Percentiles rank a stretch among this genome's conserved stretches.
phyloP scores from a whole-genome alignment of 2,888 invertebrate species.

The Pseudeuparius sepicola region DNA sequence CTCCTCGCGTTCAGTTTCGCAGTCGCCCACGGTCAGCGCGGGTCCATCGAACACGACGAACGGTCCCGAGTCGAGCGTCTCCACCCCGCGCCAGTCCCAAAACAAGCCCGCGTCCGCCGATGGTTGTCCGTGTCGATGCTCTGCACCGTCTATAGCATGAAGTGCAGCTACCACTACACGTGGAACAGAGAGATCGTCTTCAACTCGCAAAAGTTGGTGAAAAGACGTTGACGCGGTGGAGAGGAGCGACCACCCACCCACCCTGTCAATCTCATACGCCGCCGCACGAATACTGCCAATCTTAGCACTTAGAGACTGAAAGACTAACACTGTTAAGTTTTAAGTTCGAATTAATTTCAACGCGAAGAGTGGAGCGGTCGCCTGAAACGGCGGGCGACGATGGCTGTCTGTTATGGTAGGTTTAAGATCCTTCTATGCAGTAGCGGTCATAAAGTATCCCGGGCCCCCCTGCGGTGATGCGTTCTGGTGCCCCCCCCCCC shows the following conservation, averaged over 20 bases:
- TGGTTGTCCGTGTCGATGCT: slow-evolving; percentile 37
- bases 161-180: slow-evolving; percentile 78
- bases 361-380: too few relatives aligned
- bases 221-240: slow-evolving; percentile 70
- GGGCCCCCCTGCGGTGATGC: too few relatives aligned
- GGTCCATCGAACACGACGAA: slow-evolving; percentile 6
- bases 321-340: slow-evolving; percentile 24
- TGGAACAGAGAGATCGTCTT: slow-evolving; percentile 90
- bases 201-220: slow-evolving; percentile 86
- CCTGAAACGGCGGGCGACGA: too few relatives aligned
- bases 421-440: too few relatives aligned
- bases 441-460: too few relatives aligned
- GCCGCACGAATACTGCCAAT: slow-evolving; percentile 20
- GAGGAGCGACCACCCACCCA: slow-evolving; percentile 20
- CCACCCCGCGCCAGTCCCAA: too few relatives aligned
- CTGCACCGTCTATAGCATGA: slow-evolving; percentile 43
- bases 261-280: slow-evolving; percentile 23
- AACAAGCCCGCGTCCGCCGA: slow-evolving; percentile 22
- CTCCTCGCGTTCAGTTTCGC: not conserved
- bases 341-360: slow-evolving; percentile 25
- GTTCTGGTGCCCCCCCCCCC: too few relatives aligned
- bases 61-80: too few relatives aligned
- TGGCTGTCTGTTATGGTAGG: slow-evolving; percentile 39
- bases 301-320: slow-evolving; percentile 14
- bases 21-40: slow-evolving; percentile 8